Base-by-base conservation (phyloP, 2,113 vertebrate genomes). In the Talpa occidentalis region DNA sequence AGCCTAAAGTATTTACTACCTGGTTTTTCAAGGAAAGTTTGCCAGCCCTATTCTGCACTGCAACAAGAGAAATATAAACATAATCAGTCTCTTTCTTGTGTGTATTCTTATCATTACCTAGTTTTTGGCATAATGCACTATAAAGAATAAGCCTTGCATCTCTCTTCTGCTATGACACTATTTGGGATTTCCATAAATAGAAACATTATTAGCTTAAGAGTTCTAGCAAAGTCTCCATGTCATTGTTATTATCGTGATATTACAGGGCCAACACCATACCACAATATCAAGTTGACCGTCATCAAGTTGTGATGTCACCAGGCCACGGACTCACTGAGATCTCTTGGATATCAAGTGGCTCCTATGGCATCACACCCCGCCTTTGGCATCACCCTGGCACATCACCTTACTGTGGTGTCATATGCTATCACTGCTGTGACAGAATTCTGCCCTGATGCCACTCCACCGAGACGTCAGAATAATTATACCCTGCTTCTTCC, bases 381-480 rank as follows among this genome's bases (percentile, higher is more conserved):
- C 96, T 94, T 95, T 96, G 95, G 94, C 95, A 97, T 97, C 95
- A 96, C 90, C 84, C 92, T 94, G 83, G 92, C 92, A 96, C 94
- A 96, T 93, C 96, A 95, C 32, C 78, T 96, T 92, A 79, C 64
- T 35, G 69, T 52, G 32, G 87, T 95, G 90, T 91, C 89, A 94
- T 89, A 79, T 77, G 80, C 76, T 91, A 66, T 94, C 86, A 74
- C 44, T 79, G 70, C 72, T 77, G 47, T 88, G 64, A 82, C 82
- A 93, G 86, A 94, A 93, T 73, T 88, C 62, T 82, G 62, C 80
- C 80, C 74, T 49, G 92, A 96, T 79, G 87, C 76, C 93, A 89
- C 35, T 80, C 69, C 4, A 14, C 32, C 12, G 10, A 80, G 76
- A 87, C 44, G 84, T 85, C 89, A 78, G 86, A 52, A 49, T 67